phyloP scores from a whole-genome alignment of 2,113 vertebrate species.

The Peromyscus californicus region DNA sequence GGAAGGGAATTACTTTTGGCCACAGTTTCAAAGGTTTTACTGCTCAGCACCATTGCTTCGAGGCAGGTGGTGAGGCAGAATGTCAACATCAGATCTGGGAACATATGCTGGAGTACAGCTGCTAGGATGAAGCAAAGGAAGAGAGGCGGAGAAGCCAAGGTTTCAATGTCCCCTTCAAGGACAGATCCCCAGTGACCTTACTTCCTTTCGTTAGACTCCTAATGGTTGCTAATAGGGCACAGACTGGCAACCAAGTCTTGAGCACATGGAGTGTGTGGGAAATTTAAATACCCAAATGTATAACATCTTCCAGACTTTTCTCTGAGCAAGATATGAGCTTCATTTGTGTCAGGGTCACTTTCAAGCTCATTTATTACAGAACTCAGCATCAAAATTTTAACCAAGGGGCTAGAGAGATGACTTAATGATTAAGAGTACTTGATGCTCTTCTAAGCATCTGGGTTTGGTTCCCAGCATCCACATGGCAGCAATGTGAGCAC shows the following conservation, averaged over 20 bases:
- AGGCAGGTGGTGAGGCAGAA: neutral
- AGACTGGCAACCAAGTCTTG: neutral
- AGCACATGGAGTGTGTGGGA: neutral
- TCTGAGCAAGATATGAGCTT: neutral
- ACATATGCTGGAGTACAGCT: neutral
- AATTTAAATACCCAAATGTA: neutral
- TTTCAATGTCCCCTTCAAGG: no score
- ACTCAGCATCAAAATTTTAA: neutral
- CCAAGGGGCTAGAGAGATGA: neutral
- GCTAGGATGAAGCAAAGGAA: neutral
- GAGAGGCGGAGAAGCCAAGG: neutral
- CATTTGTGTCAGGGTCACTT: neutral
- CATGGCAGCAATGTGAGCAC: no score
- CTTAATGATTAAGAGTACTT: neutral
- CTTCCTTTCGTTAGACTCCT: neutral
- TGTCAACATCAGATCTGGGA: neutral
- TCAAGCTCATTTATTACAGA: neutral
- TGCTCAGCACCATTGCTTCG: neutral
- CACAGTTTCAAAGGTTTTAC: neutral
- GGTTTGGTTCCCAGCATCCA: neutral
- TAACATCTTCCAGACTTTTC: neutral
- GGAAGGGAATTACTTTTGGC: neutral
- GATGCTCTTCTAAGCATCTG: neutral
- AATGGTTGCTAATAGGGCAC: neutral
- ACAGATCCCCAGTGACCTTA: neutral